These are phyloP conservation scores for Magallana nippona DNA, from an alignment of 2,888 invertebrate genomes.

Conservation along the genomic window DNA sequence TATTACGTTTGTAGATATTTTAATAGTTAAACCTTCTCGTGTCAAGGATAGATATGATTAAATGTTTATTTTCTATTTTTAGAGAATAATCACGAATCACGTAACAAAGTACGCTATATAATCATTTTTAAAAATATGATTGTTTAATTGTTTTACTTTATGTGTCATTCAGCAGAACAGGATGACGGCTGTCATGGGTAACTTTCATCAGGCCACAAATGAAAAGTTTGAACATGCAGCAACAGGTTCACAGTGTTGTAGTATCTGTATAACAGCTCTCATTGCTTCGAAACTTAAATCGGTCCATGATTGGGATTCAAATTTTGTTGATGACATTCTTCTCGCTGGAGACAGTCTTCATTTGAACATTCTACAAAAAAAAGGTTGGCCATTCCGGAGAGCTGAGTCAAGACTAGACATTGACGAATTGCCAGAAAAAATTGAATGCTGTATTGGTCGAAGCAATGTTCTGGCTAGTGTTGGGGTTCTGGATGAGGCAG, in stretches of 20 bases:
- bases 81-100: too few relatives aligned
- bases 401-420: neutral
- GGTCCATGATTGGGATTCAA: neutral
- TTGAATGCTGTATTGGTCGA: neutral
- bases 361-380: neutral
- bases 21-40: too few relatives aligned
- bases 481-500: neutral
- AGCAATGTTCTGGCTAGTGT: neutral
- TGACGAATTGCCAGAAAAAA: neutral
- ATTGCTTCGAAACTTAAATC: neutral
- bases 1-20: too few relatives aligned
- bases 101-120: too few relatives aligned
- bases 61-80: too few relatives aligned
- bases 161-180: too few relatives aligned
- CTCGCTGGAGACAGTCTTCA: neutral
- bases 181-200: conserved; percentile 3
- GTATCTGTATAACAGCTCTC: neutral
- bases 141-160: too few relatives aligned
- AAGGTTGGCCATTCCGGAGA: neutral
- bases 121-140: too few relatives aligned
- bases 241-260: neutral
- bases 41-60: too few relatives aligned
- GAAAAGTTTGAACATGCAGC: neutral
- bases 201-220: neutral
- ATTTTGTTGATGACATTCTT: neutral